Base-by-base conservation (phyloP, 2,888 invertebrate genomes). In the Orthonychiurus folsomi region DNA sequence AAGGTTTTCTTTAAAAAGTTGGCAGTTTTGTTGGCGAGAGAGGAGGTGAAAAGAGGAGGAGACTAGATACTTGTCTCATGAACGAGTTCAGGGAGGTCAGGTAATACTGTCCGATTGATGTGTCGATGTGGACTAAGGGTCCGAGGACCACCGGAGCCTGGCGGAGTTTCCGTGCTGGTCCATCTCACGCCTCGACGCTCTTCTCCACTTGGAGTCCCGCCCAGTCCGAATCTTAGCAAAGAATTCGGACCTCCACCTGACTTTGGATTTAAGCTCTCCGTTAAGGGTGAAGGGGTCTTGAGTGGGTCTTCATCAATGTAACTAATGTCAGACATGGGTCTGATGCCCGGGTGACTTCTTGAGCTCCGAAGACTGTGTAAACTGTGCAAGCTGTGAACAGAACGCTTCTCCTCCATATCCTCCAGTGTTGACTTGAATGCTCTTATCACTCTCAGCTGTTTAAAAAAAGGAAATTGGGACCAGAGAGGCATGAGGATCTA, bases 371-470 rank as follows among this genome's bases (percentile, higher is more conserved):
- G 85, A 82, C 87, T 88, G 83, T 89, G 89, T 81, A 90, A 86
- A 80, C 90, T 91, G 81, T 91, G 91, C 81, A 92, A 87, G 84
- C 93, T 93, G 86, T 95, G 94, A 81, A 94, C 88, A 80, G 94
- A 95, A 80, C 96, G 92, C 77, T 94, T 88, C 83, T 99, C 97
- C 83, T 93, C 96, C 84, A 97, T 84, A 84, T 97, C 97, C 86
- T 99, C 97, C 85, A 99, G 85, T 79, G 89, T 95, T 78, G 94
- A 94, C 85, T 91, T 94, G 91, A 97, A 99, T 80, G 97, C 97
- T 84, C 95, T 92, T 84, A 97, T 95, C 83, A 99, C 97, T 83
- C 97, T 93, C 84, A 97, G 89, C 97, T 97, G 94, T 85, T n/a
- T 9, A 37, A 37, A 15, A 80, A 82, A 62, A 69, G 69, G 69